phyloP scores from a whole-genome alignment of 2,797 vertebrate genomes.

The Forpus xanthops region DNA sequence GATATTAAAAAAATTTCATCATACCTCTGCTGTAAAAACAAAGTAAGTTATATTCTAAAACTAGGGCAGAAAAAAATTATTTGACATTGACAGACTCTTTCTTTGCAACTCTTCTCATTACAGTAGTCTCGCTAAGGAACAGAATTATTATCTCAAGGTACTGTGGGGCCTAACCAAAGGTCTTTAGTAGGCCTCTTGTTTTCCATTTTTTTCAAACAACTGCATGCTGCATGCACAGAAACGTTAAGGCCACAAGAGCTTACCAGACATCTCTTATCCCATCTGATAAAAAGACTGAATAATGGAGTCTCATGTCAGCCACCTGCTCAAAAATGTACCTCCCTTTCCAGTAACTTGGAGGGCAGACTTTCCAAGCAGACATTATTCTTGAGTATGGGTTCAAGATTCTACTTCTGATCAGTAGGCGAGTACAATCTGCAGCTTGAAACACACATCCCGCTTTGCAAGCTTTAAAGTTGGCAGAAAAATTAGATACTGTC shows the following conservation, averaged over 20 bases:
- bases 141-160: background rate
- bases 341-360: background rate
- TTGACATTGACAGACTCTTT: background rate
- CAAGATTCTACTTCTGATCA: background rate
- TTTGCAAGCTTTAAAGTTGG: background rate
- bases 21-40: background rate
- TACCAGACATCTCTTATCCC: background rate
- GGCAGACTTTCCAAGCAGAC: background rate
- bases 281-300: background rate
- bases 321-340: background rate
- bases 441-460: fast-evolving
- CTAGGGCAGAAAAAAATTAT: background rate
- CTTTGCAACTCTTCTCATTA: background rate
- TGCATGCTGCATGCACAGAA: background rate
- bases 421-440: background rate
- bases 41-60: background rate
- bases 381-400: background rate
- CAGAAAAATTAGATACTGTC: background rate
- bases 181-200: background rate
- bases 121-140: background rate
- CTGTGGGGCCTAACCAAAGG: background rate
- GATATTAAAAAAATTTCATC: background rate
- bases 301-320: background rate
- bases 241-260: background rate
- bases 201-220: background rate